Base-by-base conservation (phyloP, 2,113 vertebrate genomes). In the Callaeas wilsoni region DNA sequence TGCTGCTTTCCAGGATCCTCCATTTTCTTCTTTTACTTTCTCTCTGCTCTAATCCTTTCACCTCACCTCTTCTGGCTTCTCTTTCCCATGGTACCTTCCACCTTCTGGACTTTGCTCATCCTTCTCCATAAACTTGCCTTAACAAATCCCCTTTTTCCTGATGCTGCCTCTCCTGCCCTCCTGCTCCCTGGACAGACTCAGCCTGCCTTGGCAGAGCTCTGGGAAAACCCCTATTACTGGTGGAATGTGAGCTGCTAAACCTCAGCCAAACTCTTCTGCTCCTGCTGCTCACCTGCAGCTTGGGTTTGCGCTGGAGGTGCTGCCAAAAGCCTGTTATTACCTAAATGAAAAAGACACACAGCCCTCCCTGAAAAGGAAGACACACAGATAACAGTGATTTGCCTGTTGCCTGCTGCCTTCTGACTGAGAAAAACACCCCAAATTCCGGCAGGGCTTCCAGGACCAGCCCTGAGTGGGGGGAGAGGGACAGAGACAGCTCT, bases 361-460 rank as follows among this genome's bases (percentile, higher is more conserved):
- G 84, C 73, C 41, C 33, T 87, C n/a, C 33, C 67, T 77, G 86
- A 90, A 93, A 84, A 83, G 39, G 62, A 81, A 87, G 68, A 86
- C 65, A 57, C 59, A 41, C 39, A 91, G 88, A 97, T 97, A 95
- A 97, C 84, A 95, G 97, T 96, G 89, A 97, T 97, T 96, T 97
- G 73, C 76, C 78, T 29, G 10, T 60, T 87, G 68, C 74, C 93
- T 86, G 93, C 81, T 95, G 88, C 64, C 85, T 90, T 75, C 77
- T 89, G 59, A 52, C 76, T 78, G 83, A 62, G 69, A 77, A 92
- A 97, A 96, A 49, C 53, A 78, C 20, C 49, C 68, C 68, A 75
- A 10, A 57, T 86, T 89, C 46, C 6, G 8, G 19, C 76, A 84
- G 42, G 27, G 35, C 33, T 89, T 88, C 55, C 76, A 80, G 44